phyloP scores from a whole-genome alignment of 2,113 vertebrate genomes.

The Platysteira castanea region DNA sequence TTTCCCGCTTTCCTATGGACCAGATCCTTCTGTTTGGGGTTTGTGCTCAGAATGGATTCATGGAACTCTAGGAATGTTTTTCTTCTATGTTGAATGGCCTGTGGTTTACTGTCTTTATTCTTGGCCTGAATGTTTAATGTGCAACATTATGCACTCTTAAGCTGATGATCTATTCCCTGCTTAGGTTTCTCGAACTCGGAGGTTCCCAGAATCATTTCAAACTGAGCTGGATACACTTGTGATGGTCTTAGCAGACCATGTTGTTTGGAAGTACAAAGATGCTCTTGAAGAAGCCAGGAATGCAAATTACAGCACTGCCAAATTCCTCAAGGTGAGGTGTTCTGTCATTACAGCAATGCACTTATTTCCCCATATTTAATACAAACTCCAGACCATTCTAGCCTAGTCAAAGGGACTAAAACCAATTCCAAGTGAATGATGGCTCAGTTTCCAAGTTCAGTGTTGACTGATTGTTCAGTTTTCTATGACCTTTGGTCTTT shows the following conservation, averaged over 20 bases:
- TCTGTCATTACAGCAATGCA: neutral
- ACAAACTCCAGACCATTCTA: neutral
- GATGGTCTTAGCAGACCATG: slow-evolving; percentile 87
- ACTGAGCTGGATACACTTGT: slow-evolving; percentile 85
- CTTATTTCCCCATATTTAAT: neutral
- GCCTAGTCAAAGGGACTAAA: neutral
- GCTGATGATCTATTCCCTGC: neutral
- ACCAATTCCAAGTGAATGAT: neutral
- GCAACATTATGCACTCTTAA: neutral
- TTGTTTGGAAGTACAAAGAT: slow-evolving; percentile 90
- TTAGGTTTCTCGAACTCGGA: slow-evolving; percentile 84
- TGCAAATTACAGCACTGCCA: slow-evolving; percentile 87
- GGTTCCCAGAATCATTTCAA: slow-evolving; percentile 90
- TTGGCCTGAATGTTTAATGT: neutral
- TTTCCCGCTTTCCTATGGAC: neutral
- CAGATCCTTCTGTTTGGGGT: neutral
- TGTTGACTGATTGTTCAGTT: neutral
- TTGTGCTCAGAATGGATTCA: neutral
- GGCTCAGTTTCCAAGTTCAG: neutral
- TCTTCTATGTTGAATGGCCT: neutral
- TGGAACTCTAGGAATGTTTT: neutral
- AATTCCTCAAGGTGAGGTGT: slow-evolving; percentile 87
- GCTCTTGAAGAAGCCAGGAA: slow-evolving; percentile 87
- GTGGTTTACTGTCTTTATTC: neutral
- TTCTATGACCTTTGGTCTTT: neutral